These are phyloP conservation scores for Drosophila rufa DNA, from an alignment of 1,140 invertebrate genomes.

Conservation along the genomic window DNA sequence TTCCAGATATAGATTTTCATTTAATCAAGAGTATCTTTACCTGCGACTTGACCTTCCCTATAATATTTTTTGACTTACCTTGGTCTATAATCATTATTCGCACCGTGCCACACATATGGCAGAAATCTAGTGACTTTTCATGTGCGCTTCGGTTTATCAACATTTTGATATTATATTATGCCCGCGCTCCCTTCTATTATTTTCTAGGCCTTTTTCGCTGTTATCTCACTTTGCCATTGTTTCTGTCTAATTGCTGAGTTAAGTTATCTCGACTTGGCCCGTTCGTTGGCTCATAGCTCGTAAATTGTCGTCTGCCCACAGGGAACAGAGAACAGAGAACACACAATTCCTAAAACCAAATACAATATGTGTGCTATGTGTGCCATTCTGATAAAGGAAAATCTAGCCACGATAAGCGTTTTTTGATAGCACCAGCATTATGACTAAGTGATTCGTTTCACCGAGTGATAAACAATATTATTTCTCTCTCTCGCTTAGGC, in stretches of 20 bases:
- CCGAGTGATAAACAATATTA: background rate
- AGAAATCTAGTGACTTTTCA: constrained; percentile 2
- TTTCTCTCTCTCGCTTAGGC: background rate
- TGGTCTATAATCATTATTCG: background rate
- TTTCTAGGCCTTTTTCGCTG: constrained; percentile 35
- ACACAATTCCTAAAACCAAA: constrained; percentile 14
- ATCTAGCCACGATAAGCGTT: constrained; percentile 39
- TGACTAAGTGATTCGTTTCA: constrained; percentile 58
- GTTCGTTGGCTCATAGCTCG: constrained; percentile 13
- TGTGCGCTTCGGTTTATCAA: constrained; percentile 35
- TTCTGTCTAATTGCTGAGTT: constrained; percentile 59
- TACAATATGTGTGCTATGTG: constrained; percentile 51
- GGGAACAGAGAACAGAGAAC: background rate
- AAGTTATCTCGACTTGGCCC: constrained; percentile 19
- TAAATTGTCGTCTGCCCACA: constrained; percentile 25
- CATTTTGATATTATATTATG: constrained; percentile 16
- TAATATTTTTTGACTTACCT: constrained; percentile 1
- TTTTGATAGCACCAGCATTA: constrained; percentile 30
- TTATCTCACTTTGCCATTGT: constrained; percentile 39
- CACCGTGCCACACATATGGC: constrained; percentile 16
- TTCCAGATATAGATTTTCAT: background rate
- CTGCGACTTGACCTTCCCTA: constrained; percentile 25
- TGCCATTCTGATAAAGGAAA: constrained; percentile 74
- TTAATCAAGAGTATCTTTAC: background rate
- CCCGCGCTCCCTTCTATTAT: constrained; percentile 21